Evolutionary conservation across 1,140 invertebrate species (phyloP), one percentile per base, ranked within the genome.

Genomic region (Drosophila triauraria): DNA sequence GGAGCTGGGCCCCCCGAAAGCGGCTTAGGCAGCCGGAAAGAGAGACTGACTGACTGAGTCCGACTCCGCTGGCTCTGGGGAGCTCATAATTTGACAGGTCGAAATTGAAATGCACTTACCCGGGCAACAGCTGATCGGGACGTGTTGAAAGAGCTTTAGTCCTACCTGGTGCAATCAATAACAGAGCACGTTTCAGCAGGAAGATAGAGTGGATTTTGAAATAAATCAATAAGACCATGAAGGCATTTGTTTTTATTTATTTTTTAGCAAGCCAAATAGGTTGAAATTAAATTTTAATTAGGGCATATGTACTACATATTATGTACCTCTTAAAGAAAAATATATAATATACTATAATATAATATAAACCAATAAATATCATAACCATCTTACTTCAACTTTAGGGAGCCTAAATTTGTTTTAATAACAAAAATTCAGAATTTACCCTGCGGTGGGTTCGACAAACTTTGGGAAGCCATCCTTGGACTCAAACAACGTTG

Each of bases 51-150:
- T 35, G 20, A 42, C 32, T 35, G n/a, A 13, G n/a, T 12, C 17
- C 9, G 17, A 40, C 57, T n/a, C 1, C 20, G 50, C 17, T 25
- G 27, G 25, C 27, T 8, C 20, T 23, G 17, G 30, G 25, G 13
- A 50, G 20, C 54, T 72, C 56, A 72, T 60, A 60, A 72, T 72
- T 60, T 72, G 70, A 72, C 70, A 72, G 53, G 13, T 13, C 44
- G 68, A 60, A 72, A 60, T 43, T 42, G 38, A 60, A 72, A 60
- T 50, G 67, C 69, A 71, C 63, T 70, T 68, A 53, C 67, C 23
- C 63, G 25, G 63, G 30, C 47, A 54, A 51, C 70, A 72, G 67
- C 67, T 71, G 53, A 71, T 23, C 38, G 15, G 15, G 69, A 72
- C 69, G 56, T 43, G 17, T 42, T 32, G 44, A 27, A 43, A 27